Percentiles rank a stretch among this genome's conserved stretches.
These are phyloP conservation scores for Grantiella picta DNA, from an alignment of 2,113 vertebrate genomes.

Conservation along the genomic window DNA sequence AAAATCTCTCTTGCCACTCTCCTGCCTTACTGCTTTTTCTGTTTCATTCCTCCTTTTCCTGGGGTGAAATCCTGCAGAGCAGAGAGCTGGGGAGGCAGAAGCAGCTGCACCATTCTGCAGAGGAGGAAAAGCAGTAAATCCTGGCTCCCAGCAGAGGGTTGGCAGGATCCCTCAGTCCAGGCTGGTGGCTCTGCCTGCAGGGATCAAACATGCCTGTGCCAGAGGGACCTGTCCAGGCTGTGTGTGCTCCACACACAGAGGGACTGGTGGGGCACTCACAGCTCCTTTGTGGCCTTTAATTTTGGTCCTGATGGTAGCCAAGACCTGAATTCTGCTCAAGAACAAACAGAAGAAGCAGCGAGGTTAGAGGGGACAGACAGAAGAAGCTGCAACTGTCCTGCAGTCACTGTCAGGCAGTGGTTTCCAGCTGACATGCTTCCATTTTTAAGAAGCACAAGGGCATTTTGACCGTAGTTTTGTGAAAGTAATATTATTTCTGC, in stretches of 20 bases:
- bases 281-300: fast-evolving
- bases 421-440: not conserved
- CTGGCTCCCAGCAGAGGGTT: not conserved
- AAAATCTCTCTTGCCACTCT: not conserved
- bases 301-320: not conserved
- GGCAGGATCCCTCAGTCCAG: not conserved
- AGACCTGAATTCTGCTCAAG: not conserved
- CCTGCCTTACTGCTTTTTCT: not conserved
- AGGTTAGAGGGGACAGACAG: not conserved
- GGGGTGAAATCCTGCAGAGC: not conserved
- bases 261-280: not conserved
- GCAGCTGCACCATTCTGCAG: not conserved
- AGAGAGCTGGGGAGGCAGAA: not conserved
- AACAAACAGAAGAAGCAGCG: not conserved
- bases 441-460: not conserved
- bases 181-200: not conserved
- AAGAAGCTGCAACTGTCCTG: not conserved
- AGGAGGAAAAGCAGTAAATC: not conserved
- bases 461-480: not conserved
- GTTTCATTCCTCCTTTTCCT: not conserved
- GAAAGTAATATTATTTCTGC: not conserved
- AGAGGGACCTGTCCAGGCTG: not conserved
- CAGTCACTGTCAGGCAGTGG: not conserved
- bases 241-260: not conserved
- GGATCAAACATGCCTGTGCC: not conserved